phyloP scores from a whole-genome alignment of 2,888 invertebrate genomes.

The Nomada fucata region DNA sequence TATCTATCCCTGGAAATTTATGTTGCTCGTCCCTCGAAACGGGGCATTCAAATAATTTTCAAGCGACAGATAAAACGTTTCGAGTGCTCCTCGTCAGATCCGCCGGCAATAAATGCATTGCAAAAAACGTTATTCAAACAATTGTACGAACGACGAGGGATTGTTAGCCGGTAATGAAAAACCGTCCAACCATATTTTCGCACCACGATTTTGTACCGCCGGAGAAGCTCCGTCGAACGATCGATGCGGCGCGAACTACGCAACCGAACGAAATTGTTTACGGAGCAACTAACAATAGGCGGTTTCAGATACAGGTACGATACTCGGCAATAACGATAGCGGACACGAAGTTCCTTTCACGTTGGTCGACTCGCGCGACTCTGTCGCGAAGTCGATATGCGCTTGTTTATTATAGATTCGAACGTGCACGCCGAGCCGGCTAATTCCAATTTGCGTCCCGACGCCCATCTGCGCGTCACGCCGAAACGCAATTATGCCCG shows the following conservation, averaged over 20 bases:
- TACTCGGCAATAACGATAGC: background rate
- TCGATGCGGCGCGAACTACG: background rate
- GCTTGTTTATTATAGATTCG: constrained; percentile 46
- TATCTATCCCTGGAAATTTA: too few species aligned
- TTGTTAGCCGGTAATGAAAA: background rate
- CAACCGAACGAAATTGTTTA: background rate
- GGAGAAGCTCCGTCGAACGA: background rate
- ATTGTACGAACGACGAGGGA: background rate
- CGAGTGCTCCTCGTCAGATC: background rate
- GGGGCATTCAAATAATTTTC: too few species aligned
- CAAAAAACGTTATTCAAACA: background rate
- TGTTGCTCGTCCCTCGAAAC: background rate
- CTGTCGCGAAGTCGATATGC: background rate
- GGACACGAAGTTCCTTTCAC: background rate
- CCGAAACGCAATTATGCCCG: constrained; percentile 60
- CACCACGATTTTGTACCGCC: too few species aligned
- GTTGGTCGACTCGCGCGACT: background rate
- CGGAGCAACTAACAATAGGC: too few species aligned
- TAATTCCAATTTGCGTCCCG: constrained; percentile 58
- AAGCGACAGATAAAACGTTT: too few species aligned
- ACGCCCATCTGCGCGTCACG: constrained; percentile 41
- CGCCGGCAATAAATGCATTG: too few species aligned
- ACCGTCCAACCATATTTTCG: too few species aligned
- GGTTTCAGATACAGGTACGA: background rate
- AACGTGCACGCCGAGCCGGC: constrained; percentile 39